Conservation (phyloP, 2,113 vertebrate species). For the Rhodinocichla rosea region DNA sequence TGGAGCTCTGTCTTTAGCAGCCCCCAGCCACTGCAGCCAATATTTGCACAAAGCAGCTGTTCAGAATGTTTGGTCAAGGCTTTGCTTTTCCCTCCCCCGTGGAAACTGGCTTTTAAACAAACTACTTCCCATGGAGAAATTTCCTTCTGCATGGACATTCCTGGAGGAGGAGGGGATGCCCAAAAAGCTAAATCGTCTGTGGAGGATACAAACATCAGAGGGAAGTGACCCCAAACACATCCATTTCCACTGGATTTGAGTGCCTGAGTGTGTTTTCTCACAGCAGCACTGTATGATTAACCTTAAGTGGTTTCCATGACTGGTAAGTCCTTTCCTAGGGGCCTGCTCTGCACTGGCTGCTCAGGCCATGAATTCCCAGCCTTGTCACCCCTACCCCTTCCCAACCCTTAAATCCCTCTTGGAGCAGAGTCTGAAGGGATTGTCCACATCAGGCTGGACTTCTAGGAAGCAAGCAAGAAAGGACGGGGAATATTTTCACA, state of each 20-base stretch:
- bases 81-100: neutral
- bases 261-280: neutral
- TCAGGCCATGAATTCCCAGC: neutral
- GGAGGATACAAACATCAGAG: neutral
- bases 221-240: neutral
- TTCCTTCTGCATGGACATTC: neutral
- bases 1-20: neutral
- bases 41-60: neutral
- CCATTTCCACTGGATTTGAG: neutral
- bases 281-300: neutral
- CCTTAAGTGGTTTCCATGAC: neutral
- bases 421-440: neutral
- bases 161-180: neutral
- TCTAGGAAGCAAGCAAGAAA: neutral
- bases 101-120: neutral
- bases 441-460: neutral
- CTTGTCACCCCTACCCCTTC: neutral
- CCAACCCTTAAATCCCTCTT: neutral
- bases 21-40: neutral
- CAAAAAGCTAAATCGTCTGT: neutral
- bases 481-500: constrained; percentile 1
- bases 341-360: neutral
- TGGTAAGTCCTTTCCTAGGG: neutral
- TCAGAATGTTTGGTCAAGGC: neutral
- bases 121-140: neutral